Conservation (phyloP, 64 coral and sea anemone species). For the Montipora cactus region DNA sequence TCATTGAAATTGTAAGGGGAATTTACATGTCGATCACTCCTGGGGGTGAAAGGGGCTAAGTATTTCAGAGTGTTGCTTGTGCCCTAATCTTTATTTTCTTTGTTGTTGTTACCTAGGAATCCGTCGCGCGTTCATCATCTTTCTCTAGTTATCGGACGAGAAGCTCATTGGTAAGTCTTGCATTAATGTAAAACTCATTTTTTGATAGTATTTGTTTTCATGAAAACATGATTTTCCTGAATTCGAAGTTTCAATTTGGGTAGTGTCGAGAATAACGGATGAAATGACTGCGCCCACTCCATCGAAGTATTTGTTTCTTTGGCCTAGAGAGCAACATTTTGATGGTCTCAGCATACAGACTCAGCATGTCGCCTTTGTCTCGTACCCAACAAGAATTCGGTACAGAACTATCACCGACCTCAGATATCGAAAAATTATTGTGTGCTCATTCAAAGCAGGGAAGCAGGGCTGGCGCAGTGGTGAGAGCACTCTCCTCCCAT, state of each 20-base stretch:
- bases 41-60: neutral
- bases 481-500: too few relatives aligned
- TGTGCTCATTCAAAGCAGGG: too few relatives aligned
- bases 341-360: neutral
- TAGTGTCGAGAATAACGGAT: neutral
- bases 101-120: slow-evolving; percentile 18
- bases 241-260: neutral
- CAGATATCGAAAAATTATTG: too few relatives aligned
- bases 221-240: neutral
- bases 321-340: neutral
- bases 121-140: slow-evolving; percentile 33
- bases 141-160: slow-evolving; percentile 55
- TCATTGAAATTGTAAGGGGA: too few relatives aligned
- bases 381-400: neutral
- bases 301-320: neutral
- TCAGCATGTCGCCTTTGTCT: neutral
- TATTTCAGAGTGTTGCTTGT: neutral
- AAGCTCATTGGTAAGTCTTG: slow-evolving; percentile 60
- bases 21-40: too few relatives aligned
- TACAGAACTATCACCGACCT: too few relatives aligned
- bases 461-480: too few relatives aligned
- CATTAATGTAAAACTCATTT: neutral
- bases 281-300: neutral
- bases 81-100: neutral
- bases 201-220: neutral